Conservation (phyloP, 2,113 vertebrate genomes). For the Okapia johnstoni region DNA sequence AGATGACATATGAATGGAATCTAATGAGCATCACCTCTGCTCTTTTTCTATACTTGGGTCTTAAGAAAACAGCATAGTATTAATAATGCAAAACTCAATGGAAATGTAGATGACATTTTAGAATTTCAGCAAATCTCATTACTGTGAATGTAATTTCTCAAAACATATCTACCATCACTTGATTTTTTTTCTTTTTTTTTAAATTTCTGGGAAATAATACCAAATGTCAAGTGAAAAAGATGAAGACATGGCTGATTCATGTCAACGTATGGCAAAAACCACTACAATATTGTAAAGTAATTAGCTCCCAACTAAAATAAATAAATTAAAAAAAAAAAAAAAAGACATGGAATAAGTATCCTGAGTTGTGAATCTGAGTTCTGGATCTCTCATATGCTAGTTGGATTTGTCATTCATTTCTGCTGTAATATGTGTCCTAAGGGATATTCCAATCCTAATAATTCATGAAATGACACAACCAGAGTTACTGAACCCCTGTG, state of each 20-base stretch:
- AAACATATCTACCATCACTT: background rate
- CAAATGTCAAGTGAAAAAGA: background rate
- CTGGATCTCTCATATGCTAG: background rate
- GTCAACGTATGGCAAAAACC: too few relatives aligned
- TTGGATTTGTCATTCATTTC: background rate
- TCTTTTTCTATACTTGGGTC: background rate
- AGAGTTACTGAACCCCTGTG: background rate
- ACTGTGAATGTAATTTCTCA: background rate
- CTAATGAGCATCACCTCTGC: background rate
- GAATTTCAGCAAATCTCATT: background rate
- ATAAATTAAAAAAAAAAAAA: too few relatives aligned
- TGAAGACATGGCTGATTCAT: background rate
- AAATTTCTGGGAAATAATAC: background rate
- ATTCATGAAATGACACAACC: background rate
- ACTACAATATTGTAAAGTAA: too few relatives aligned
- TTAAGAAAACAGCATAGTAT: background rate
- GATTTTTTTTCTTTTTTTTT: background rate
- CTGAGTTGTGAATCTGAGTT: background rate
- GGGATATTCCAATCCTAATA: background rate
- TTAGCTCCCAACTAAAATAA: too few relatives aligned
- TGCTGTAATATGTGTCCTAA: background rate
- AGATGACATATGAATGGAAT: background rate
- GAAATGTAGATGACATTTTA: background rate
- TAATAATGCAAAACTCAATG: conserved; percentile 48
- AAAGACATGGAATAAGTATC: background rate